Percentiles rank a stretch among this genome's conserved stretches.
These are phyloP conservation scores for Apeltes quadracus DNA, from an alignment of 2,113 vertebrate genomes.

Conservation along the genomic window DNA sequence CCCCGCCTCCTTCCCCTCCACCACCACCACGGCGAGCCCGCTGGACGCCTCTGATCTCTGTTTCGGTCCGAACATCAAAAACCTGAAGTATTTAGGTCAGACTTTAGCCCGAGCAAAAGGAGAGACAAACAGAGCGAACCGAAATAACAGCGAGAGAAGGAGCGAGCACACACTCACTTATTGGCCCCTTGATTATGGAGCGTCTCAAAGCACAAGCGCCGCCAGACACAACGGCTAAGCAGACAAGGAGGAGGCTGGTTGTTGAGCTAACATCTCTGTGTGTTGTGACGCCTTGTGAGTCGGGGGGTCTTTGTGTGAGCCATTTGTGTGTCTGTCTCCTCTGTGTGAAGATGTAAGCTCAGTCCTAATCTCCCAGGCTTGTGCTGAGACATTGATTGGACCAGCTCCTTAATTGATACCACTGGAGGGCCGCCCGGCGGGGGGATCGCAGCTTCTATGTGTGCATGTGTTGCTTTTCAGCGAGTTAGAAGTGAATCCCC, in stretches of 20 bases:
- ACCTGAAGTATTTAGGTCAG: constrained; percentile 74
- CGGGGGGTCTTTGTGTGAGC: constrained; percentile 42
- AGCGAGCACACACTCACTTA: constrained; percentile 58
- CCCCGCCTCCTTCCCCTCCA: constrained; percentile 27
- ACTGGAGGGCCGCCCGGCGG: constrained; percentile 52
- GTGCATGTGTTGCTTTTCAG: constrained; percentile 40
- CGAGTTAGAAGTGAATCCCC: constrained; percentile 60
- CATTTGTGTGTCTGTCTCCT: constrained; percentile 44
- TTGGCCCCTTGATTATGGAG: constrained; percentile 44
- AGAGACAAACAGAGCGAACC: constrained; percentile 47
- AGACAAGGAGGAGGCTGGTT: constrained; percentile 30
- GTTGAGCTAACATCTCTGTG: constrained; percentile 51
- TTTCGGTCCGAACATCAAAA: constrained; percentile 71
- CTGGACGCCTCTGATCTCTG: constrained; percentile 67
- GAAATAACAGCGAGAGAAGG: constrained; percentile 46
- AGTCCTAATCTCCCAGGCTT: constrained; percentile 71
- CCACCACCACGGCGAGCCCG: constrained; percentile 40
- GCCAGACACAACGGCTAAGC: constrained; percentile 36
- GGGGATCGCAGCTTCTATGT: constrained; percentile 36
- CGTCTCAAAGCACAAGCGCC: constrained; percentile 44
- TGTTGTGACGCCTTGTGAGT: constrained; percentile 39
- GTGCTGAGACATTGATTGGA: constrained; percentile 73
- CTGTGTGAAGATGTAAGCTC: constrained; percentile 69
- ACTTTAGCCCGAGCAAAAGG: constrained; percentile 53
- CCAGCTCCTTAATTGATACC: constrained; percentile 73